phyloP scores from a whole-genome alignment of 2,113 vertebrate species.

The Plecotus auritus region DNA sequence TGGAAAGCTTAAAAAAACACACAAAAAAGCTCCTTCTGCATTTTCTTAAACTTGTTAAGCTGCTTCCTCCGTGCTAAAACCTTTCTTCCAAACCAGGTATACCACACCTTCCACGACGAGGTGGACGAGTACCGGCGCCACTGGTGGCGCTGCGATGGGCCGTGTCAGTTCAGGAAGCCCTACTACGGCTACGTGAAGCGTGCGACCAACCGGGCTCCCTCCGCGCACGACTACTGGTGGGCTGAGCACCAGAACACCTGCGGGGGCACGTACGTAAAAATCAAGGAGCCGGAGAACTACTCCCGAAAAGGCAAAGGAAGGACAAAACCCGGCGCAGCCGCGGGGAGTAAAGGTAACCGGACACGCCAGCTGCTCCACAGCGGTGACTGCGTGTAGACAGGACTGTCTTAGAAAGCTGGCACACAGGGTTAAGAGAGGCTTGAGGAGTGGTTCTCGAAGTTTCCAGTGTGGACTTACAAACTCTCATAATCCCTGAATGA shows the following conservation, averaged over 20 bases:
- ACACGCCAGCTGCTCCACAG: accelerated
- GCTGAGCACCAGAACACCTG: constrained; percentile 88
- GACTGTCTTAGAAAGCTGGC: too few relatives aligned
- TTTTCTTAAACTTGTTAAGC: neutral
- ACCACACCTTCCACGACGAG: constrained; percentile 92
- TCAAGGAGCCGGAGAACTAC: constrained; percentile 94
- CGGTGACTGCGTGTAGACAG: accelerated
- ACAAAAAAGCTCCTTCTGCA: accelerated
- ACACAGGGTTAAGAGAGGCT: neutral
- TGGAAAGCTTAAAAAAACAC: neutral
- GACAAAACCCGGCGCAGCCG: neutral
- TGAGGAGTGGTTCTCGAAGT: neutral
- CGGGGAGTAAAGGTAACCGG: constrained; percentile 38
- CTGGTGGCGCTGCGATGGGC: constrained; percentile 96
- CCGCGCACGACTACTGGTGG: constrained; percentile 93
- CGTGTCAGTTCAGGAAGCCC: constrained; percentile 86
- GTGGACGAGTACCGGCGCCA: constrained; percentile 93
- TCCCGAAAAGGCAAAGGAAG: constrained; percentile 84
- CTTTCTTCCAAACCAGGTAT: constrained; percentile 80
- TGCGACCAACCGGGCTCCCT: constrained; percentile 93
- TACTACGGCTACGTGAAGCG: constrained; percentile 94
- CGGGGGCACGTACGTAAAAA: constrained; percentile 90
- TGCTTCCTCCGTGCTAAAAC: neutral
- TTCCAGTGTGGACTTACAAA: neutral
- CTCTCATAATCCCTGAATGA: neutral